phyloP scores from a whole-genome alignment of 2,797 vertebrate species.

The Gymnocypris eckloni region DNA sequence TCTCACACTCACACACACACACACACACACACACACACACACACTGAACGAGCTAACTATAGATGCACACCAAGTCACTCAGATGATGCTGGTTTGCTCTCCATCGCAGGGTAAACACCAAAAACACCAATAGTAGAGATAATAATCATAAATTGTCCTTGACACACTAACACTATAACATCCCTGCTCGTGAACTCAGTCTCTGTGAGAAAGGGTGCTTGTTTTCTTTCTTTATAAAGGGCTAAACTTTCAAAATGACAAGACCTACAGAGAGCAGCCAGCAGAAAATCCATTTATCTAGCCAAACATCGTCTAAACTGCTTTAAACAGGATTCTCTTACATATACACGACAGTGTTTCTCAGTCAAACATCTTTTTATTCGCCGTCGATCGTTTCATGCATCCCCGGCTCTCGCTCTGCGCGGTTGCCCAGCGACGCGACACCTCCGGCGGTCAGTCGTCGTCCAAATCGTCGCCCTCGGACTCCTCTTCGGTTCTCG shows the following conservation, averaged over 20 bases:
- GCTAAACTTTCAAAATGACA: conserved; percentile 42
- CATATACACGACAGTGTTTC: conserved; percentile 76
- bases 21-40: not conserved
- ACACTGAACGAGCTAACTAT: conserved; percentile 41
- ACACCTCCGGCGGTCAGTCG: conserved; percentile 81
- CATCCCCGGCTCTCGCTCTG: conserved; percentile 70
- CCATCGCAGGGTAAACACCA: conserved; percentile 42
- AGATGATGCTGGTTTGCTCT: conserved; percentile 53
- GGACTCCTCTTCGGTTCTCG: conserved; percentile 82
- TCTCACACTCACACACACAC: too few relatives aligned
- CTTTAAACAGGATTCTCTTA: conserved; percentile 75
- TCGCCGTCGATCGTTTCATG: conserved; percentile 78
- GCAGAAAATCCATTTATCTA: conserved; percentile 69
- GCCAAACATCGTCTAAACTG: conserved; percentile 73
- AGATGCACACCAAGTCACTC: conserved; percentile 31
- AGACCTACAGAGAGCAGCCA: conserved; percentile 50
- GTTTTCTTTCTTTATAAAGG: conserved; percentile 22
- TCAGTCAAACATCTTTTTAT: conserved; percentile 77
- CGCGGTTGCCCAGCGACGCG: conserved; percentile 65
- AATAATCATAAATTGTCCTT: not conserved
- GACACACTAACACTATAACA: conserved; percentile 45
- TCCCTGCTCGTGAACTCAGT: conserved; percentile 3
- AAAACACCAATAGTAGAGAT: conserved; percentile 44
- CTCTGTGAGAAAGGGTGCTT: not conserved
- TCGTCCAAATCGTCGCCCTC: conserved; percentile 95